A percentile compares a stretch with the other conserved stretches of the same genome.
These are phyloP conservation scores for Himalopsyche tibetana DNA, from an alignment of 2,888 invertebrate species.

Conservation along the genomic window DNA sequence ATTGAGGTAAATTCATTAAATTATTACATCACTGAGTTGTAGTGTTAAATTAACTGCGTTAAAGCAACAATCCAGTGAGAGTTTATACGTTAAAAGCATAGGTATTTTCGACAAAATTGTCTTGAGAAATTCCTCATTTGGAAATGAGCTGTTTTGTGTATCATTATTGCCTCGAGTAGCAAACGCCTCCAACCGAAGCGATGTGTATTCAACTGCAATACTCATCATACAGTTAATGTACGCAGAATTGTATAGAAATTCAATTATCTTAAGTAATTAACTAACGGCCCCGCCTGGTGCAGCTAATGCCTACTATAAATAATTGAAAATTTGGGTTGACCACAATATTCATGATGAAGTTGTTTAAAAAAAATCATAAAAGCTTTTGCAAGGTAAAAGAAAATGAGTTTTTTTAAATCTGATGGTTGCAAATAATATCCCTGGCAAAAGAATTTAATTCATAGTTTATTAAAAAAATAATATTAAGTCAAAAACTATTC, in stretches of 20 bases:
- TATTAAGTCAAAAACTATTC: too few species aligned
- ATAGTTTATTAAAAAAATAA: too few species aligned
- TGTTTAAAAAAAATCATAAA: too few species aligned
- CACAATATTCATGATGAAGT: not conserved
- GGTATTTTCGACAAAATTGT: not conserved
- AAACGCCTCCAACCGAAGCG: not conserved
- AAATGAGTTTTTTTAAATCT: too few species aligned
- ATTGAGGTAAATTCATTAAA: constrained; percentile 22
- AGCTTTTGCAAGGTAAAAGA: too few species aligned
- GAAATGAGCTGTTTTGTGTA: constrained; percentile 12
- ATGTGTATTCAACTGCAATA: constrained; percentile 29
- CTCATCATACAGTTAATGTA: not conserved
- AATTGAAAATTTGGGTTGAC: not conserved
- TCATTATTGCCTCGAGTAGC: not conserved
- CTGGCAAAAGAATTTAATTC: too few species aligned
- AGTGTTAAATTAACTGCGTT: constrained; percentile 11
- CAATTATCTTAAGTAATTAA: constrained; percentile 39
- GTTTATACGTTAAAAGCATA: not conserved
- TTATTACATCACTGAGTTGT: not conserved
- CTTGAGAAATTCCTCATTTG: constrained; percentile 22
- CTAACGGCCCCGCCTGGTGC: constrained; percentile 1
- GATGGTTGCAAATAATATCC: too few species aligned
- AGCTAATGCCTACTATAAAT: not conserved
- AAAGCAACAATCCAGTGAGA: not conserved
- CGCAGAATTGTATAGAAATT: constrained; percentile 16